phyloP scores from a whole-genome alignment of 1,140 invertebrate genomes.

The Zophobas atratus region DNA sequence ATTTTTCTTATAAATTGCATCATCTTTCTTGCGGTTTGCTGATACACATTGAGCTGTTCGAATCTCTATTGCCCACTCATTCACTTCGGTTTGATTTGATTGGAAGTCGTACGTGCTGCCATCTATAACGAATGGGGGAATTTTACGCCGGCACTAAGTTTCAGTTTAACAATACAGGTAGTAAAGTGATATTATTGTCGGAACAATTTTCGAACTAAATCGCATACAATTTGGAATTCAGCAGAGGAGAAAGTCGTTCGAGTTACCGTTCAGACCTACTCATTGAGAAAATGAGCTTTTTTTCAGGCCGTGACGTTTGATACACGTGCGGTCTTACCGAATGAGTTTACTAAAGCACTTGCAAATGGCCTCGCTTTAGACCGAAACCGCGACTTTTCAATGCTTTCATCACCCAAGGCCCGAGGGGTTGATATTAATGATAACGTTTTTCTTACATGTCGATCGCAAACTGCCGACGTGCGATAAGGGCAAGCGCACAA shows the following conservation, averaged over 20 bases:
- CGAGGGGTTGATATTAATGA: constrained; percentile 14
- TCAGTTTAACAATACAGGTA: constrained; percentile 41
- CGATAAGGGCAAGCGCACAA: too few relatives aligned
- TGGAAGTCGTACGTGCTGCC: constrained; percentile 51
- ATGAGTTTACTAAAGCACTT: constrained; percentile 41
- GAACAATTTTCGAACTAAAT: constrained; percentile 21
- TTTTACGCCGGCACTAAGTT: constrained; percentile 34
- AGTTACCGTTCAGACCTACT: constrained; percentile 20
- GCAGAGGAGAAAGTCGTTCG: constrained; percentile 19
- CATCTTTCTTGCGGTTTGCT: constrained; percentile 56
- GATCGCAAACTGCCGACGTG: neutral
- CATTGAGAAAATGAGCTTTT: constrained; percentile 45
- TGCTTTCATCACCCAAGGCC: neutral
- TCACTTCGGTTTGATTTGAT: constrained; percentile 57
- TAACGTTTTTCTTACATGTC: constrained; percentile 22
- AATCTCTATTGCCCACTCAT: constrained; percentile 56
- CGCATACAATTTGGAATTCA: constrained; percentile 19
- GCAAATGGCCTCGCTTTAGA: constrained; percentile 33
- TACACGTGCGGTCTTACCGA: constrained; percentile 39
- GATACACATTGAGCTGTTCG: constrained; percentile 55
- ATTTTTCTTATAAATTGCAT: constrained; percentile 57
- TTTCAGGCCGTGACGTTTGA: constrained; percentile 43
- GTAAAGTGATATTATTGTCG: constrained; percentile 38
- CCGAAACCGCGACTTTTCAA: constrained; percentile 14
- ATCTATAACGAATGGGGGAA: constrained; percentile 50